These are phyloP conservation scores for Lasioglossum pauxillum DNA, from an alignment of 2,888 invertebrate species.

Conservation along the genomic window DNA sequence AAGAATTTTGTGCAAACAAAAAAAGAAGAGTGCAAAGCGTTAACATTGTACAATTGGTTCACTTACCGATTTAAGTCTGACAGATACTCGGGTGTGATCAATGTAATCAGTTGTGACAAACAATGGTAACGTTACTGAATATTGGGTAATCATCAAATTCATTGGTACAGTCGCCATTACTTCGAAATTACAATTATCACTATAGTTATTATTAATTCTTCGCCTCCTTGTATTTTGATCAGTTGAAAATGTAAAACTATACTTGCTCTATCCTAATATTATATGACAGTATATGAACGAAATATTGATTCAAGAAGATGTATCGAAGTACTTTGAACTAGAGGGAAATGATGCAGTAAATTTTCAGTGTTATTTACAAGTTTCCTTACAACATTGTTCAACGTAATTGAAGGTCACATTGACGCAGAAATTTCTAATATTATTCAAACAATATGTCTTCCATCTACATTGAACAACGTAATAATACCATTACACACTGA, in stretches of 20 bases:
- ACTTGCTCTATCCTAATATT: neutral
- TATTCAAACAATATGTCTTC: neutral
- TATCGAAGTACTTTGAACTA: neutral
- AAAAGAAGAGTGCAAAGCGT: no score
- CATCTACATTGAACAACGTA: neutral
- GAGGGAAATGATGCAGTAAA: neutral
- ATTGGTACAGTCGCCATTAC: neutral
- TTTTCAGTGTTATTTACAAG: neutral
- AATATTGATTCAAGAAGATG: neutral
- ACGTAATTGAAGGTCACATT: neutral
- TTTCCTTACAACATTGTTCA: neutral
- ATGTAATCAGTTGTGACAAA: constrained; percentile 7
- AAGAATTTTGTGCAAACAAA: no score
- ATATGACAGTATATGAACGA: neutral
- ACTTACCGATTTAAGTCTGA: neutral
- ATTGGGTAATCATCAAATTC: constrained; percentile 47
- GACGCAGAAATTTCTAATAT: no score
- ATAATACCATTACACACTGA: neutral
- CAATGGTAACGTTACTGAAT: constrained; percentile 13
- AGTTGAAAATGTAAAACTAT: neutral
- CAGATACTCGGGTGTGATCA: neutral
- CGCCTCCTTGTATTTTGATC: neutral
- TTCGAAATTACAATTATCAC: constrained; percentile 32
- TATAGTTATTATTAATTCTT: neutral
- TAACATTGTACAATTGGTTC: neutral